A percentile compares a stretch with the other conserved stretches of the same genome.
Evolutionary conservation across 92 coral and sea anemone genomes (phyloP).

Genomic region (Palythoa grandis): DNA sequence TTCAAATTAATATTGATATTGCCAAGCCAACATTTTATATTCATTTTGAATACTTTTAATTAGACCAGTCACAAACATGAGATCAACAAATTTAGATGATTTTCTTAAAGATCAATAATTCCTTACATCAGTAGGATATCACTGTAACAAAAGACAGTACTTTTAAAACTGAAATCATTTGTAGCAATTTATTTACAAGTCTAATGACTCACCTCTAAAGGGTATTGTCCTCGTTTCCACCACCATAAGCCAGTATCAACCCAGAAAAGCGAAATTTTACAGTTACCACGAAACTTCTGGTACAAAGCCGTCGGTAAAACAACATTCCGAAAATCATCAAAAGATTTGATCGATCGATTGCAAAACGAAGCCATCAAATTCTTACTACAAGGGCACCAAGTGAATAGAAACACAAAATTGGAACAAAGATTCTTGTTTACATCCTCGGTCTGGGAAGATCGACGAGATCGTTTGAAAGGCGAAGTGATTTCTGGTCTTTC

Average conservation of each 20-base stretch:
- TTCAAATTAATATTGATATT: too few species aligned
- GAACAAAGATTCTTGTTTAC: conserved; percentile 38
- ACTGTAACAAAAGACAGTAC: neutral
- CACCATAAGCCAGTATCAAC: conserved; percentile 70
- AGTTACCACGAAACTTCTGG: conserved; percentile 71
- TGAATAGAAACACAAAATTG: conserved; percentile 81
- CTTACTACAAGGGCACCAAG: conserved; percentile 72
- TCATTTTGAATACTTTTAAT: too few species aligned
- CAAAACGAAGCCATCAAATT: conserved; percentile 65
- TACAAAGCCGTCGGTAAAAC: conserved; percentile 75
- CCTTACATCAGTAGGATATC: neutral
- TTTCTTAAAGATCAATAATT: neutral
- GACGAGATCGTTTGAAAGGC: conserved; percentile 66
- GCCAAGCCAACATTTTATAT: too few species aligned
- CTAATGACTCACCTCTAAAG: neutral
- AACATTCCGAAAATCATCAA: conserved; percentile 60
- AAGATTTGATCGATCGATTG: conserved; percentile 40
- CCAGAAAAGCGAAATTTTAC: conserved; percentile 81
- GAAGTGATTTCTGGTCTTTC: conserved; percentile 81
- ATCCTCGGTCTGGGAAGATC: conserved; percentile 45
- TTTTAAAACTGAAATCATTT: neutral
- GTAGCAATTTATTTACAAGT: neutral
- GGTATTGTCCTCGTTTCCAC: conserved; percentile 17
- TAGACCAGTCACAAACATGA: too few species aligned
- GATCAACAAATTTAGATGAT: neutral